These are phyloP conservation scores for Podabrus alpinus DNA, from an alignment of 2,888 invertebrate genomes.

Conservation along the genomic window DNA sequence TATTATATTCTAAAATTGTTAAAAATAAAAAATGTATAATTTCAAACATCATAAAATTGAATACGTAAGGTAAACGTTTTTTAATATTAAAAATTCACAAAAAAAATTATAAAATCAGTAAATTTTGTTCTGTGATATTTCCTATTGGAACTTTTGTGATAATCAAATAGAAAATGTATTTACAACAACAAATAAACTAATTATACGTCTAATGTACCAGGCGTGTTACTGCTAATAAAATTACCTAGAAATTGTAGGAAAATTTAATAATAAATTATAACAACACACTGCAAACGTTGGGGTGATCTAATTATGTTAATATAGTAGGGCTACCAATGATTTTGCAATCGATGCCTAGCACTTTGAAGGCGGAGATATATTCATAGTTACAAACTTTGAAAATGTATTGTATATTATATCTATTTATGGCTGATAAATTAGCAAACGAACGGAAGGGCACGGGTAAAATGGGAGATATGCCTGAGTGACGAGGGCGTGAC, in stretches of 20 bases:
- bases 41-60: too few relatives aligned
- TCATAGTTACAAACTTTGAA: slow-evolving; percentile 20
- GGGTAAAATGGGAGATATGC: slow-evolving; percentile 50
- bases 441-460: slow-evolving; percentile 48
- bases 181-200: slow-evolving; percentile 34
- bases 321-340: slow-evolving; percentile 26
- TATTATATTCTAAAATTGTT: too few relatives aligned
- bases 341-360: slow-evolving; percentile 8
- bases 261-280: slow-evolving; percentile 32
- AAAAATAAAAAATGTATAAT: too few relatives aligned
- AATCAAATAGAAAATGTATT: slow-evolving; percentile 16
- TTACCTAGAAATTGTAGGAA: slow-evolving; percentile 30
- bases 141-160: slow-evolving; percentile 12
- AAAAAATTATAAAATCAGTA: neutral
- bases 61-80: neutral
- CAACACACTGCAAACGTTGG: slow-evolving; percentile 27
- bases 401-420: slow-evolving; percentile 20
- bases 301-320: slow-evolving; percentile 28
- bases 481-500: slow-evolving; percentile 55
- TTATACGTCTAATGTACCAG: slow-evolving; percentile 40
- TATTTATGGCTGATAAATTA: slow-evolving; percentile 30
- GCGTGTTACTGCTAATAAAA: slow-evolving; percentile 38
- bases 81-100: neutral
- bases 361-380: slow-evolving; percentile 4
- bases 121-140: neutral